phyloP scores from a whole-genome alignment of 2,888 invertebrate species.

The Fragum sueziense region DNA sequence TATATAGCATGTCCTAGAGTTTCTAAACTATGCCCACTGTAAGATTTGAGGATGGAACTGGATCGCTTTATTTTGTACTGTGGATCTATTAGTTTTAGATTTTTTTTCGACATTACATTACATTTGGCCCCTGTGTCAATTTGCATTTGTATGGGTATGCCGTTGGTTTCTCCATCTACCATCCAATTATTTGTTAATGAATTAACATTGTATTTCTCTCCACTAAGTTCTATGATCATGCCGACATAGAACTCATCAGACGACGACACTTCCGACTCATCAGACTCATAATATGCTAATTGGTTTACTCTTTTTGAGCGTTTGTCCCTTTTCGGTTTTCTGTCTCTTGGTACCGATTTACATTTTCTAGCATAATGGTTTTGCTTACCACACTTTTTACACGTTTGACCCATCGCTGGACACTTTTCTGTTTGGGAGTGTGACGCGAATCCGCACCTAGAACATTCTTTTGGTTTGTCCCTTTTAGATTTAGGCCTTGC shows the following conservation, averaged over 20 bases:
- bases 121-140: conserved; percentile 23
- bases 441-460: no score
- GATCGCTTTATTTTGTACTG: not conserved
- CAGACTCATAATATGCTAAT: conserved; percentile 13
- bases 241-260: conserved; percentile 23
- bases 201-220: conserved; percentile 22
- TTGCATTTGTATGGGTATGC: conserved; percentile 24
- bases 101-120: conserved; percentile 20
- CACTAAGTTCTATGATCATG: conserved; percentile 29
- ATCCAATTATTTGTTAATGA: conserved; percentile 28
- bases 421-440: conserved; percentile 25
- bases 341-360: conserved; percentile 17
- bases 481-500: not conserved
- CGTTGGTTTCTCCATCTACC: conserved; percentile 20
- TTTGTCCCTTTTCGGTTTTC: not conserved
- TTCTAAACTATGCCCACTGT: conserved; percentile 25
- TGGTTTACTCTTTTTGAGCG: not conserved
- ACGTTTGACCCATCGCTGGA: conserved; percentile 39
- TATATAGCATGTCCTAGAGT: conserved; percentile 1
- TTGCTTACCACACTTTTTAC: conserved; percentile 35
- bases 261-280: not conserved
- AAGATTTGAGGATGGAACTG: conserved; percentile 19
- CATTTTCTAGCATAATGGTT: conserved; percentile 43
- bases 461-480: conserved; percentile 2
- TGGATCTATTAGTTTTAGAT: not conserved